Evolutionary conservation across 2,888 invertebrate genomes (phyloP), one percentile per base, ranked within the genome.

Genomic region (Agonopterix alstromeriana): DNA sequence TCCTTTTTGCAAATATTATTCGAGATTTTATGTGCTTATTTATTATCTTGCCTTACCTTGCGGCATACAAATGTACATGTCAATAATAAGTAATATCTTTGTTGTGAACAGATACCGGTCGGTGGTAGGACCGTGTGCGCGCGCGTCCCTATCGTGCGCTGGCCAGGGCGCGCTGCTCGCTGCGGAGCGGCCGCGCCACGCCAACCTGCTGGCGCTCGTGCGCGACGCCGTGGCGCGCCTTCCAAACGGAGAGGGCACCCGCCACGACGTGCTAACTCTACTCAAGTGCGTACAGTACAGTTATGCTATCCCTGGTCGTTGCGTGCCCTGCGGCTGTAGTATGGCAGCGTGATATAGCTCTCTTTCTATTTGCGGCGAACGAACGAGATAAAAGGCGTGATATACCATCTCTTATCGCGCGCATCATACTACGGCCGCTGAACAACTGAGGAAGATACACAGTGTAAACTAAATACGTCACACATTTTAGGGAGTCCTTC

Each of bases 191-290:
- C 98, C 98, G 35, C 94, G 97, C 42, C 97, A 94, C 78, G 97
- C 98, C 14, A 96, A 97, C 36, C 96, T 98, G 63, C 83, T 96
- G 35, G 95, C 97, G 4, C 85, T 98, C 42, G 97, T 98, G n/a
- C 90, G 98, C 36, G 98, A 98, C 86, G 97, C 98, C 0, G 95
- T 97, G 0, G 97, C 98, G 0, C 90, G 98, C 12, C 87, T 98
- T 59, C 98, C 98, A 0, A 98, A 98, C 75, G 98, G 98, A 0
- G 97, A 98, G 85, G 98, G 97, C 10, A 97, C 97, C 0, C 85
- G 97, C 1, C 94, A 95, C 1, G 97, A 98, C 67, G 96, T 98
- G 48, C 95, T 97, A 65, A 96, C 96, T 63, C 85, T 98, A 53
- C 86, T 98, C 47, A 94, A 77, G 85, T 84, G 17, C 59, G 61